Conservation (phyloP, 2,113 vertebrate genomes). For the Phrynosoma platyrhinos region DNA sequence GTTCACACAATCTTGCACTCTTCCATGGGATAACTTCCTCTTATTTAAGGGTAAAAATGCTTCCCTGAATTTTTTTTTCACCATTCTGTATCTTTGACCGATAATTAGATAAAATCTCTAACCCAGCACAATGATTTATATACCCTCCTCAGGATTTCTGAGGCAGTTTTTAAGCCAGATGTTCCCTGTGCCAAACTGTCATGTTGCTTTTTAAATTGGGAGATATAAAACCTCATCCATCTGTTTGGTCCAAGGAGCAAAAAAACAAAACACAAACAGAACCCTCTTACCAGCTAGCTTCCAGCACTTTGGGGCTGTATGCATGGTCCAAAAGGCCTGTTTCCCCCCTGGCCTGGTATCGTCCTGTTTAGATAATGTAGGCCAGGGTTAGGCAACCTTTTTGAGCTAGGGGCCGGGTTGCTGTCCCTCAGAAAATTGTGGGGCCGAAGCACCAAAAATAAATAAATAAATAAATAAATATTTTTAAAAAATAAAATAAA, state of each 20-base stretch:
- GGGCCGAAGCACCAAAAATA: no score
- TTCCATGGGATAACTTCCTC: not conserved
- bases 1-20: not conserved
- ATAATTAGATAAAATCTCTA: not conserved
- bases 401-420: no score
- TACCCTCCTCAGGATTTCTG: not conserved
- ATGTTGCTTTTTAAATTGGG: not conserved
- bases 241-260: not conserved
- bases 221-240: not conserved
- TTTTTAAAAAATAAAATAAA: no score
- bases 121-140: not conserved
- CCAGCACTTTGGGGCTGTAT: no score
- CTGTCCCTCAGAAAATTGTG: no score
- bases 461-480: no score
- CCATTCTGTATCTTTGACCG: not conserved
- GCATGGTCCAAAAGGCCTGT: no score
- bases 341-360: no score
- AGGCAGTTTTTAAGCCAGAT: not conserved
- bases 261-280: no score
- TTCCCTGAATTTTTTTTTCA: not conserved
- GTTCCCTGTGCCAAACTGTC: not conserved
- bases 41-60: not conserved
- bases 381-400: no score
- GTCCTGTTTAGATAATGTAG: no score
- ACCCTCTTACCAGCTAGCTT: no score